These are phyloP conservation scores for Platypus cylindrus DNA, from an alignment of 2,888 invertebrate species.

Conservation along the genomic window DNA sequence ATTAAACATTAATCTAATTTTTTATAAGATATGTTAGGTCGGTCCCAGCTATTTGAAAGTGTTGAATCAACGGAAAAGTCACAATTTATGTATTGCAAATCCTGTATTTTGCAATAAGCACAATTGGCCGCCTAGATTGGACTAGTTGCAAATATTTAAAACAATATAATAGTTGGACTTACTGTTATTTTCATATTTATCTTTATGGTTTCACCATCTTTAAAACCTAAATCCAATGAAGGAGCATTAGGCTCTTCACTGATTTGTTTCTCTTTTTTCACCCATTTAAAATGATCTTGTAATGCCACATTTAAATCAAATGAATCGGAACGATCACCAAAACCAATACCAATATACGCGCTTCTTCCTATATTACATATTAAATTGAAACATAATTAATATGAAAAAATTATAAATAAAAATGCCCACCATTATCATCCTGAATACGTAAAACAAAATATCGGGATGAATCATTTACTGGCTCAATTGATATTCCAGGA, in stretches of 20 bases:
- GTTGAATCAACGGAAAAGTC: too few relatives aligned
- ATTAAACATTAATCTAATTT: too few relatives aligned
- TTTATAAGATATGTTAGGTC: too few relatives aligned
- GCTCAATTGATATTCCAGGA: slow-evolving; percentile 87
- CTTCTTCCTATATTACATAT: slow-evolving; percentile 45
- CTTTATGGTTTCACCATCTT: slow-evolving; percentile 98
- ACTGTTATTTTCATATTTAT: slow-evolving; percentile 96
- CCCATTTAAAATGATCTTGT: slow-evolving; percentile 96
- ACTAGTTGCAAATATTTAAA: too few relatives aligned
- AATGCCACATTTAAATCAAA: slow-evolving; percentile 97
- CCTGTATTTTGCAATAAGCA: too few relatives aligned
- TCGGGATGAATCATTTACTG: slow-evolving; percentile 93
- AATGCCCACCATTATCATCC: slow-evolving; percentile 70
- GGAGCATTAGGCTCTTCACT: slow-evolving; percentile 70
- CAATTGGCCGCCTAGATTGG: too few relatives aligned
- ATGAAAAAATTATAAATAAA: neutral
- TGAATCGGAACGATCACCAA: slow-evolving; percentile 94
- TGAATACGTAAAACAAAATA: slow-evolving; percentile 94
- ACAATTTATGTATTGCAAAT: too few relatives aligned
- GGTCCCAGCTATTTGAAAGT: too few relatives aligned
- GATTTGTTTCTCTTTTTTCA: slow-evolving; percentile 69
- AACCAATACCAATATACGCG: slow-evolving; percentile 95
- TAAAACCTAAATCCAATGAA: slow-evolving; percentile 90
- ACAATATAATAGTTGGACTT: too few relatives aligned
- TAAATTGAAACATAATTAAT: neutral